Base-by-base conservation (phyloP, 2,797 vertebrate genomes). In the Esox lucius region DNA sequence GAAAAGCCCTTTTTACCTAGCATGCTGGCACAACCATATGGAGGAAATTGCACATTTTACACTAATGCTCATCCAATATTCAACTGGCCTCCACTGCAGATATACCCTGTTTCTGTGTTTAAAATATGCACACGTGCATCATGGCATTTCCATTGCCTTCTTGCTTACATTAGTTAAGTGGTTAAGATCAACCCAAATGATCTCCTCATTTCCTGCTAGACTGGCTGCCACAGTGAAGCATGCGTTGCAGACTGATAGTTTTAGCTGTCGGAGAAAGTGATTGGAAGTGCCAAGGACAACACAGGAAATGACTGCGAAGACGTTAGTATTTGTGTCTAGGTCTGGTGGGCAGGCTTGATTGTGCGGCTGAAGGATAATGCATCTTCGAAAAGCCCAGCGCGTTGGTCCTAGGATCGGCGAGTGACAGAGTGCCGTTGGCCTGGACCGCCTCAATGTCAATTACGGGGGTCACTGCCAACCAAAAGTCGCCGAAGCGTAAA, bases 131-230 rank as follows among this genome's bases (percentile, higher is more conserved):
- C 26, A 28, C 26, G 17, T 24, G 24, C 24, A 26, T 26, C 24
- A 11, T 51, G 68, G 79, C 17, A 81, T 80, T 75, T 83, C 85
- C 85, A 33, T 22, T 33, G 35, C 11, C 42, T 87, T 68, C 75
- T 79, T 78, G 79, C 78, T 59, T 26, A 61, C 56, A 82, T 87
- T 12, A 59, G 83, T 78, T 86, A 86, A 88, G 87, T 87, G 89
- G 89, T 87, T 91, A 80, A 85, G 84, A 88, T 64, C 82, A 88
- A 90, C 84, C 81, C 64, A 81, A 83, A 80, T 42, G 71, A 88
- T 91, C 88, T 85, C 80, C 81, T 88, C 81, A 89, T 87, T 90
- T 90, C 88, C 87, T 85, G 70, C 83, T 75, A 80, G 78, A 88
- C 73, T 71, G 72, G 61, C 33, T 61, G 56, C 77, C 80, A 75